phyloP scores from a whole-genome alignment of 1,140 invertebrate genomes.

The Bombus pascuorum region DNA sequence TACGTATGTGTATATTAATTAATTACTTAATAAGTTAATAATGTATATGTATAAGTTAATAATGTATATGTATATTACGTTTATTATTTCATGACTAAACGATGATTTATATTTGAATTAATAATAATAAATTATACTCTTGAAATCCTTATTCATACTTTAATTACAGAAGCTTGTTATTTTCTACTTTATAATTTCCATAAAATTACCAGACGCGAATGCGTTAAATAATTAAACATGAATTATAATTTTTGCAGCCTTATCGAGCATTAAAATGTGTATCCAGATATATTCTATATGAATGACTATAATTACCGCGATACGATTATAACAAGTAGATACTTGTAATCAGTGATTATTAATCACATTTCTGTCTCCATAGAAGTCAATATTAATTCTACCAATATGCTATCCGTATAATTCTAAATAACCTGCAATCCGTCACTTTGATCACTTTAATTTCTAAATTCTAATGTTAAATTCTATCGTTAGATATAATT shows the following conservation, averaged over 20 bases:
- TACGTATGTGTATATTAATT: too few species aligned
- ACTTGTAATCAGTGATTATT: too few species aligned
- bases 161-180: neutral
- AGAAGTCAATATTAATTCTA: neutral
- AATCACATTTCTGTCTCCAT: too few species aligned
- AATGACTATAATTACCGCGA: neutral
- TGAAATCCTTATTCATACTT: neutral
- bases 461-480: too few species aligned
- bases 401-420: neutral
- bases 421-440: neutral
- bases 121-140: neutral
- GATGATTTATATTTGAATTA: neutral
- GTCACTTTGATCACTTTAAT: neutral
- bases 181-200: neutral
- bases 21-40: too few species aligned
- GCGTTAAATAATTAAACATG: neutral
- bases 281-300: neutral
- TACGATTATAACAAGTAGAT: neutral
- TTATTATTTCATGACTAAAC: neutral
- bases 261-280: neutral
- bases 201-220: neutral
- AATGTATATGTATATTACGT: too few species aligned
- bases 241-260: neutral
- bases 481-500: too few species aligned
- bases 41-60: too few species aligned